A percentile compares a stretch with the other conserved stretches of the same genome.
Evolutionary conservation across 2,888 invertebrate genomes (phyloP).

Genomic region (Eupithecia pulchellata): DNA sequence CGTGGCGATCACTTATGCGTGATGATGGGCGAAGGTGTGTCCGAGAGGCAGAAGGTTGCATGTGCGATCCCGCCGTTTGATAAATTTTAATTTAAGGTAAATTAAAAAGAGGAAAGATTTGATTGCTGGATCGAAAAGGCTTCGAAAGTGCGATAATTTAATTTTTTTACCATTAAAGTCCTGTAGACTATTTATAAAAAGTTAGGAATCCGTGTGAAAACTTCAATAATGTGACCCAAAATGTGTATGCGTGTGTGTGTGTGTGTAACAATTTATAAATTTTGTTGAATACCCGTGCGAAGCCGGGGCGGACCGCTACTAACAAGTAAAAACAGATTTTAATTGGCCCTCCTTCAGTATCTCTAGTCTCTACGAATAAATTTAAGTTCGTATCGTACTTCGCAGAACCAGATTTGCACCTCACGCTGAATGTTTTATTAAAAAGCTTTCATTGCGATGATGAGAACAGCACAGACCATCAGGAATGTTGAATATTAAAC

Average conservation of each 20-base stretch:
- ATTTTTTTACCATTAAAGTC: too few relatives aligned
- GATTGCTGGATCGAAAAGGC: too few relatives aligned
- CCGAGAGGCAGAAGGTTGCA: neutral
- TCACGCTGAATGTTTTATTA: conserved; percentile 14
- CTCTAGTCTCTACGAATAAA: conserved; percentile 1
- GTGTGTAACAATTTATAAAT: too few relatives aligned
- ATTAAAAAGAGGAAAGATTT: too few relatives aligned
- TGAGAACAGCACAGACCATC: conserved; percentile 15
- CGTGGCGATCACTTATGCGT: neutral
- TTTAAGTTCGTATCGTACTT: neutral
- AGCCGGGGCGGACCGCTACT: too few relatives aligned
- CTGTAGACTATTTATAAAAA: too few relatives aligned
- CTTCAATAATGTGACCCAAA: too few relatives aligned
- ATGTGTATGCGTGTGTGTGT: too few relatives aligned
- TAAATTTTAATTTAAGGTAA: too few relatives aligned
- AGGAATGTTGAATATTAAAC: conserved; percentile 41
- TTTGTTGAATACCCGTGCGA: too few relatives aligned
- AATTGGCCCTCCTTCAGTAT: neutral
- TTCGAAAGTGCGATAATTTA: too few relatives aligned
- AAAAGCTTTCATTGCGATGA: conserved; percentile 7
- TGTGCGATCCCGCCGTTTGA: neutral
- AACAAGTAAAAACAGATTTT: neutral
- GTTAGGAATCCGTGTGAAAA: too few relatives aligned
- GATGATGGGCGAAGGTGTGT: neutral
- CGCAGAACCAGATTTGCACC: conserved; percentile 7